Evolutionary conservation across 1,140 invertebrate genomes (phyloP).

Genomic region (Eciton burchellii): DNA sequence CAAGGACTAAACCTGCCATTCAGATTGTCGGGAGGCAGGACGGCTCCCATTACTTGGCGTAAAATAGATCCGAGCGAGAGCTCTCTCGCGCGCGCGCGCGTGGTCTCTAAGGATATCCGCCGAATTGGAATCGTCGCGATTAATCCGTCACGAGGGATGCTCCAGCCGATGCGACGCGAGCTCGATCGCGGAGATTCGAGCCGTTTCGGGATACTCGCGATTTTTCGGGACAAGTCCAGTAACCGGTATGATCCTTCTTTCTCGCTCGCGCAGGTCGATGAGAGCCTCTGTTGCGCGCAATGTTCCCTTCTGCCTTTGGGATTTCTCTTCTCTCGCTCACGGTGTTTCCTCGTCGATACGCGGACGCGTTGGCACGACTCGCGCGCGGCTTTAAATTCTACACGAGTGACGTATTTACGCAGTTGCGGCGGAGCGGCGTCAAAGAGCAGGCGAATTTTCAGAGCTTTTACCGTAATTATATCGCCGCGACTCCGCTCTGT

Average conservation of each 20-base stretch:
- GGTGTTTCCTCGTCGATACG: constrained; percentile 51
- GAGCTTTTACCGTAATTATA: constrained; percentile 69
- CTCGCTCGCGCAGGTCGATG: neutral
- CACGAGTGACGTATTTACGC: too few species aligned
- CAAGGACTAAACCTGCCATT: constrained; percentile 60
- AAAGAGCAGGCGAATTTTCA: constrained; percentile 49
- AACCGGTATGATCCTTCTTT: neutral
- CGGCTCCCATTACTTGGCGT: constrained; percentile 34
- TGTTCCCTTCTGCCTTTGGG: constrained; percentile 45
- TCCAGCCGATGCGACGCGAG: too few species aligned
- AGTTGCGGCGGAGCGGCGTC: constrained; percentile 22
- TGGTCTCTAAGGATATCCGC: neutral
- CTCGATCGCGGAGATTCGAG: neutral
- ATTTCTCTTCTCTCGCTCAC: constrained; percentile 39
- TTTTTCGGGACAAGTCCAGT: neutral
- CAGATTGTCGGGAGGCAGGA: constrained; percentile 41
- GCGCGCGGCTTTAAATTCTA: constrained; percentile 43
- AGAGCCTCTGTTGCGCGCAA: constrained; percentile 2
- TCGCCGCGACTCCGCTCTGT: constrained; percentile 48
- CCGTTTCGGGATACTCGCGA: neutral
- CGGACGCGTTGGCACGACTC: constrained; percentile 36
- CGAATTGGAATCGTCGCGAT: neutral
- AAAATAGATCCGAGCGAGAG: constrained; percentile 30
- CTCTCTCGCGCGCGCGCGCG: too few species aligned
- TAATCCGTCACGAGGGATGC: neutral